These are phyloP conservation scores for Eupristina koningsbergeri DNA, from an alignment of 1,140 invertebrate species.

Conservation along the genomic window DNA sequence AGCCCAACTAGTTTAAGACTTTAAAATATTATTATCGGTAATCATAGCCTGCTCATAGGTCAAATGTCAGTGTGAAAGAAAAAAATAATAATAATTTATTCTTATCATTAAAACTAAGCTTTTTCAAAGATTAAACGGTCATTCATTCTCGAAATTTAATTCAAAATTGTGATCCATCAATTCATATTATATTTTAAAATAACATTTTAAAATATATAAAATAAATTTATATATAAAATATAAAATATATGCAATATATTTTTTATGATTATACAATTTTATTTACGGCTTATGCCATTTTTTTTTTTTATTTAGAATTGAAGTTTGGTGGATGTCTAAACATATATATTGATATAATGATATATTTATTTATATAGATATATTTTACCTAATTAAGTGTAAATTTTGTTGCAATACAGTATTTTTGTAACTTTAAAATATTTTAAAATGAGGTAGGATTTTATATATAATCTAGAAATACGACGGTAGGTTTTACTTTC, in stretches of 20 bases:
- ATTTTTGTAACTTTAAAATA: not conserved
- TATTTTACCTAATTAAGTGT: not conserved
- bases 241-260: not conserved
- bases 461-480: too few species aligned
- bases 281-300: not conserved
- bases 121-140: constrained; percentile 19
- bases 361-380: not conserved
- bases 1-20: too few species aligned
- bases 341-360: not conserved
- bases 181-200: not conserved
- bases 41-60: not conserved
- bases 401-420: not conserved
- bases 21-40: constrained; percentile 13
- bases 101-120: constrained; percentile 14
- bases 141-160: not conserved
- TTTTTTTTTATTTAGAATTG: not conserved
- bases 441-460: too few species aligned
- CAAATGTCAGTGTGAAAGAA: not conserved
- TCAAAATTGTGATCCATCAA: constrained; percentile 9
- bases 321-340: not conserved
- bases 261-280: not conserved
- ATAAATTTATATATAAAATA: too few species aligned
- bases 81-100: constrained; percentile 8
- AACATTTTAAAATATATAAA: too few species aligned
- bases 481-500: too few species aligned